Conservation (phyloP, 1,140 invertebrate species). For the Rhagoletis pomonella region DNA sequence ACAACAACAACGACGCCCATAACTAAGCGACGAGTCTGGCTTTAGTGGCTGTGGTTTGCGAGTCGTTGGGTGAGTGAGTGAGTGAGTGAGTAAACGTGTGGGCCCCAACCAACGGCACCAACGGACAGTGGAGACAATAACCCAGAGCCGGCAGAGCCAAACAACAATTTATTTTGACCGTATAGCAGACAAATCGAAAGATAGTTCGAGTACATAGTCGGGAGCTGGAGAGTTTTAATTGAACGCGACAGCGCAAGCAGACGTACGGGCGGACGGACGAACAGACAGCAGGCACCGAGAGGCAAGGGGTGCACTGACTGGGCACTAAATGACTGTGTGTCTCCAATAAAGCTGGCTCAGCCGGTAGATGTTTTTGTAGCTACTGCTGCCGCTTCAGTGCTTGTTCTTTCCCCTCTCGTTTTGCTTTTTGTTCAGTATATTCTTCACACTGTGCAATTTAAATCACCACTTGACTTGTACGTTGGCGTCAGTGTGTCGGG, state of each 20-base stretch:
- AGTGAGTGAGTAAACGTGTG: not conserved
- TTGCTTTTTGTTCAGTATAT: no score
- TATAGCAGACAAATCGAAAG: not conserved
- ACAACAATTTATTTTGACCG: not conserved
- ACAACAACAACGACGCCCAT: slow-evolving; percentile 4
- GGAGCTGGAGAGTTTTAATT: slow-evolving; percentile 21
- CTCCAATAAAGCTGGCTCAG: not conserved
- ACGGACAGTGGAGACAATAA: slow-evolving; percentile 19
- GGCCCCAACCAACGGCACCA: not conserved
- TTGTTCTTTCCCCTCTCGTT: not conserved
- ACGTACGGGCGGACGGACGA: not conserved
- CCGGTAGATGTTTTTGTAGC: not conserved
- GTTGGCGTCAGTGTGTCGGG: slow-evolving; percentile 5
- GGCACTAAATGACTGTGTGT: not conserved
- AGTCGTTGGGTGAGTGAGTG: not conserved
- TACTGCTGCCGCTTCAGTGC: not conserved
- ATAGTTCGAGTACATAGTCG: not conserved
- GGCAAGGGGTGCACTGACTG: not conserved
- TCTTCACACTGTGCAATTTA: slow-evolving; percentile 21
- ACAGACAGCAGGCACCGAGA: not conserved
- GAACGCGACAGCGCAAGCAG: not conserved
- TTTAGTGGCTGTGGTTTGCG: not conserved
- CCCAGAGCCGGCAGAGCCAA: slow-evolving; percentile 13
- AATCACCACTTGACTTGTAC: slow-evolving; percentile 34
- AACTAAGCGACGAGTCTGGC: not conserved